These are phyloP conservation scores for Pemphredon lugubris DNA, from an alignment of 2,888 invertebrate genomes.

Conservation along the genomic window DNA sequence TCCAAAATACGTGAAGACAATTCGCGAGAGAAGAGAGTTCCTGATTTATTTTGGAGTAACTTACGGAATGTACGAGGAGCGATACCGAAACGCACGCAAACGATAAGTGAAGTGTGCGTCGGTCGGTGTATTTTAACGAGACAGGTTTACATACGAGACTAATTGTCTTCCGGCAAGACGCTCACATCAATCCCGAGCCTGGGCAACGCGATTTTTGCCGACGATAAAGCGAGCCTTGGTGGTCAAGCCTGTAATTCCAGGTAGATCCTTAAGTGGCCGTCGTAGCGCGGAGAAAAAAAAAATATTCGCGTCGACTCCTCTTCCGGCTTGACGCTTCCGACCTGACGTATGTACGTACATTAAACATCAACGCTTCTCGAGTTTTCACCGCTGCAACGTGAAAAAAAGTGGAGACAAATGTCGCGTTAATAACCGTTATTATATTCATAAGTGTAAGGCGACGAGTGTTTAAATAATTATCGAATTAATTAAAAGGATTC, in stretches of 20 bases:
- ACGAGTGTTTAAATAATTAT: neutral
- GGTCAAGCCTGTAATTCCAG: slow-evolving; percentile 17
- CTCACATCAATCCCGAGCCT: neutral
- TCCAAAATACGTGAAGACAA: neutral
- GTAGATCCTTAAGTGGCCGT: slow-evolving; percentile 26
- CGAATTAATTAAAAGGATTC: no score
- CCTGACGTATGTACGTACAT: neutral
- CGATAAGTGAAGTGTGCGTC: neutral
- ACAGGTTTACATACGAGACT: slow-evolving; percentile 13
- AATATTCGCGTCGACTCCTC: slow-evolving; percentile 20
- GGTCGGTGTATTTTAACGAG: slow-evolving; percentile 22
- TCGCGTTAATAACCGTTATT: no score
- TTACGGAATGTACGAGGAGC: neutral
- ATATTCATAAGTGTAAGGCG: no score
- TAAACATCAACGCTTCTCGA: neutral
- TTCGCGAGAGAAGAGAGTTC: neutral
- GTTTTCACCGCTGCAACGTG: neutral
- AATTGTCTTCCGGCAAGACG: slow-evolving; percentile 26
- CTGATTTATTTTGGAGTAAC: slow-evolving; percentile 14
- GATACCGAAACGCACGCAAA: neutral
- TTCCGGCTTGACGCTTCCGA: slow-evolving; percentile 32
- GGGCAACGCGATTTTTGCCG: slow-evolving; percentile 25
- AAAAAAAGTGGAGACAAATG: no score
- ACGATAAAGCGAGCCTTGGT: slow-evolving; percentile 15
- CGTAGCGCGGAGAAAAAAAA: neutral